Conservation (phyloP, 2,888 invertebrate species). For the Aporophyla lueneburgensis region DNA sequence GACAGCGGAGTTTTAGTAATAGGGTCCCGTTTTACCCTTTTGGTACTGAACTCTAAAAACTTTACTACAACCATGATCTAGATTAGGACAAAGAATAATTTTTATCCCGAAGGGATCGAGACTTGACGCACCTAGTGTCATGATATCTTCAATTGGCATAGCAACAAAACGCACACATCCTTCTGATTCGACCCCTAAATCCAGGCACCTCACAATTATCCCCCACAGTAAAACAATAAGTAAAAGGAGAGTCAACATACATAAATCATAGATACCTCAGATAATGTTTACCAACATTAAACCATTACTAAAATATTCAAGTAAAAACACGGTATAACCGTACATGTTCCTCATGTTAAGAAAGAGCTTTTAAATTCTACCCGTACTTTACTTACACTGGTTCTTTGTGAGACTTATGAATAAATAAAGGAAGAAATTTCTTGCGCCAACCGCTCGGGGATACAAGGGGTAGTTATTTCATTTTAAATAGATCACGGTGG, state of each 20-base stretch:
- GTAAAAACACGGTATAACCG: conserved; percentile 17
- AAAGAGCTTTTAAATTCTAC: conserved; percentile 50
- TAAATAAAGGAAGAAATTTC: conserved; percentile 64
- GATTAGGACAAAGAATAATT: too few relatives aligned
- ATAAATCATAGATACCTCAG: conserved; percentile 21
- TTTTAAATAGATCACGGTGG: conserved; percentile 66
- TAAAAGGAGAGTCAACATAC: conserved; percentile 8
- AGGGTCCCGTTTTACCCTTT: too few relatives aligned
- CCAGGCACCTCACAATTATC: neutral
- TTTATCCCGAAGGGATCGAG: too few relatives aligned
- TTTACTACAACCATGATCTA: too few relatives aligned
- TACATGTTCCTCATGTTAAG: conserved; percentile 26
- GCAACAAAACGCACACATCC: neutral
- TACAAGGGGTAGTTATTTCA: conserved; percentile 63
- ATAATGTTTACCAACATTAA: conserved; percentile 29
- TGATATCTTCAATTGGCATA: too few relatives aligned
- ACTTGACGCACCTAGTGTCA: too few relatives aligned
- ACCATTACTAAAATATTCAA: conserved; percentile 40
- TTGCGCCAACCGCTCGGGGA: conserved; percentile 51
- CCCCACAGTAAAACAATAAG: conserved; percentile 24
- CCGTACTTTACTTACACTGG: conserved; percentile 42
- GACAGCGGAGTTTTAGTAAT: too few relatives aligned
- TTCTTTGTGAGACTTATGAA: conserved; percentile 65
- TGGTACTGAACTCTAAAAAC: too few relatives aligned
- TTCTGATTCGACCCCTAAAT: neutral